A percentile compares a stretch with the other conserved stretches of the same genome.
phyloP scores from a whole-genome alignment of 2,888 invertebrate species.

The Idaea dimidiata region DNA sequence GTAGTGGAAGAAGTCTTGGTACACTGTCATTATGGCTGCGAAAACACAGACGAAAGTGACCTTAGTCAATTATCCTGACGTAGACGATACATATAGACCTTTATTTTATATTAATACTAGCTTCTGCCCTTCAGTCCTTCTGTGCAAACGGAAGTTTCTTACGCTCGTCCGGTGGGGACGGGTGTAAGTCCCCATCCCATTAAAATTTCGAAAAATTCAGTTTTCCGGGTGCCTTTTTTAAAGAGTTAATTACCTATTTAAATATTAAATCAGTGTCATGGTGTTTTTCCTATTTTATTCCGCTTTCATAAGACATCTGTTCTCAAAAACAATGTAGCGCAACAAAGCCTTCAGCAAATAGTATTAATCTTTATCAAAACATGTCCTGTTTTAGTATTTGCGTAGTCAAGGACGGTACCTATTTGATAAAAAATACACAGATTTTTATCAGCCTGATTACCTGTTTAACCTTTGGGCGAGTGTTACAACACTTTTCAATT shows the following conservation, averaged over 20 bases:
- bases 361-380: background rate
- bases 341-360: background rate
- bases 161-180: too few species aligned
- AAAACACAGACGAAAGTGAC: constrained; percentile 17
- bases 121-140: too few species aligned
- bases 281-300: background rate
- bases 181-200: too few species aligned
- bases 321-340: background rate
- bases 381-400: background rate
- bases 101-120: too few species aligned
- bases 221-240: too few species aligned
- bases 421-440: background rate
- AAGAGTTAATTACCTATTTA: background rate
- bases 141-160: too few species aligned
- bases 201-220: too few species aligned
- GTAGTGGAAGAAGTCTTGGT: constrained; percentile 96
- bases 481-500: background rate
- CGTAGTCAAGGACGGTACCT: background rate
- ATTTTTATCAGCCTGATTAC: background rate
- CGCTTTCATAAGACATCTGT: background rate
- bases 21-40: constrained; percentile 93
- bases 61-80: background rate
- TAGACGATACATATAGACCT: too few species aligned
- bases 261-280: background rate
- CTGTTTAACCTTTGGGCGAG: background rate